Percentiles rank a stretch among this genome's conserved stretches.
These are phyloP conservation scores for Emydocephalus ijimae DNA, from an alignment of 2,113 vertebrate genomes.

Conservation along the genomic window DNA sequence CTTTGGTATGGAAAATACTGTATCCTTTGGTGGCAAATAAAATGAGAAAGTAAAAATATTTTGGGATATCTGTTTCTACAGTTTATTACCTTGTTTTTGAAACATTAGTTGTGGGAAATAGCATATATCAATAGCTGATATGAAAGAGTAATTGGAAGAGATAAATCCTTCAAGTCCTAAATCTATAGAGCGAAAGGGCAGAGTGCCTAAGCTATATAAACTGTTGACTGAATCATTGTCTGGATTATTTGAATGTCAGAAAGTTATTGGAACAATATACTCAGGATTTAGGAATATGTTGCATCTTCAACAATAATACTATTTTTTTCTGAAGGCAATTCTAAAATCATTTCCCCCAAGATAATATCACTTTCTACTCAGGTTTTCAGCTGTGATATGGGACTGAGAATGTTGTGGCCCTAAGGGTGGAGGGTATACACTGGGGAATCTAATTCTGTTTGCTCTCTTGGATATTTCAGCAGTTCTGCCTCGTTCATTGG, in stretches of 20 bases:
- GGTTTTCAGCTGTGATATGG: background rate
- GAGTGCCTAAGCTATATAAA: background rate
- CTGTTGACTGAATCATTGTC: background rate
- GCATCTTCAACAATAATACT: background rate
- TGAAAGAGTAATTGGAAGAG: background rate
- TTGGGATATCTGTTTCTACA: background rate
- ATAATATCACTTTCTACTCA: background rate
- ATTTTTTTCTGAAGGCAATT: background rate
- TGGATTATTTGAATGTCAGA: background rate
- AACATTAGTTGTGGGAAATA: background rate
- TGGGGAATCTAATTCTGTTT: background rate
- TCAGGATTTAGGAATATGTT: background rate
- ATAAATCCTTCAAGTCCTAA: background rate
- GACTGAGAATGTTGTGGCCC: background rate
- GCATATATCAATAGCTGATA: background rate
- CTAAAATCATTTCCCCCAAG: background rate
- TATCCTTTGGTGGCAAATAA: background rate
- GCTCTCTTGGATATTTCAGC: background rate
- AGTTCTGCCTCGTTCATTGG: background rate
- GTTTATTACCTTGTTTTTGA: background rate
- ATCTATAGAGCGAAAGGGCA: background rate
- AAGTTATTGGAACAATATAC: background rate
- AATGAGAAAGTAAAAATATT: background rate
- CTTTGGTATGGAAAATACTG: background rate
- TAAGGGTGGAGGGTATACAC: background rate